Evolutionary conservation across 2,888 invertebrate species (phyloP), one percentile per base, ranked within the genome.

Genomic region (Limnephilus marmoratus): DNA sequence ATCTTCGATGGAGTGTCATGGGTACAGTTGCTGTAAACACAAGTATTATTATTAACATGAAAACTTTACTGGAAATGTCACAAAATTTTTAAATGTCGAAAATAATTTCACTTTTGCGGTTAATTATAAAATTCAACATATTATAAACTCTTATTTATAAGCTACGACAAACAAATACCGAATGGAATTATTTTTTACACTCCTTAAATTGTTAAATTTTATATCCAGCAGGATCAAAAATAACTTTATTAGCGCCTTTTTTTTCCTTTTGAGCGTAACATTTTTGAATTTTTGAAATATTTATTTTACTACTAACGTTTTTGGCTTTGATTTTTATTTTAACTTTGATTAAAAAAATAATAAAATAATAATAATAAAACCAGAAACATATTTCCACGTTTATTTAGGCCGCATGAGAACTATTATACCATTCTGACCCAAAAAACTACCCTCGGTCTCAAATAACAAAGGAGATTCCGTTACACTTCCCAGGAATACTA

Each of bases 1-100:
- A 98, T 97, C 94, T 97, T 96, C 92, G 98, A 98, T 87, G 98
- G 98, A 3, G 98, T 98, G 94, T 97, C 97, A 94, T 98, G 97
- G 2, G 96, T 96, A 94, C 96, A 96, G 94, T 94, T 94, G 90
- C 95, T 95, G 94, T 82, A 94, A 81, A 89, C 9, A 68, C 7
- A 24, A 18, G 68, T 68, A 9, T 24, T n/a, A 24, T 68, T 68
- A 24, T 9, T n/a, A 68, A 68, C 5, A 68, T n/a, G n/a, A n/a
- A 68, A 68, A 68, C 24, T 24, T 9, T 68, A n/a, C 7, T 24
- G 7, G 24, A n/a, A 2, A 68, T 24, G 5, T 68, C 68, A n/a
- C 68, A 18, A 68, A 24, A 2, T 9, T 68, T 68, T 24, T 7
- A 24, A 9, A 9, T 7, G 7, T 9, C 0, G 9, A 68, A 9